Percentiles rank a stretch among this genome's conserved stretches.
These are phyloP conservation scores for Tychaedon coryphoeus DNA, from an alignment of 2,113 vertebrate species.

Conservation along the genomic window DNA sequence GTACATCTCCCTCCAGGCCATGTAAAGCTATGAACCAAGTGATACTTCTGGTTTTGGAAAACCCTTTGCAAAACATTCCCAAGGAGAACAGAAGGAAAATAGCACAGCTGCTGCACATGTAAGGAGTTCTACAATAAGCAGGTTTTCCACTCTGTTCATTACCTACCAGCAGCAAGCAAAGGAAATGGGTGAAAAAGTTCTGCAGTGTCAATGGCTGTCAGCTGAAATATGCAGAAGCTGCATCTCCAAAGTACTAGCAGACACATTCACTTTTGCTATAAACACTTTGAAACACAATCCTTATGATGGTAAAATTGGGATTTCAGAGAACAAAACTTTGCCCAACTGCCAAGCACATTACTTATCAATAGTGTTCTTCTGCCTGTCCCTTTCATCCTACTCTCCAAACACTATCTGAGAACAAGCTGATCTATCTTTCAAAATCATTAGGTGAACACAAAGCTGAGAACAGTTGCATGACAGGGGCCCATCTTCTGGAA, in stretches of 20 bases:
- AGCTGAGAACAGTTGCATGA: neutral
- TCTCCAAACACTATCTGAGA: neutral
- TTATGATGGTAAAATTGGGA: neutral
- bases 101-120: neutral
- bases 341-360: neutral
- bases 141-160: neutral
- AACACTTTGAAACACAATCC: neutral
- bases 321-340: neutral
- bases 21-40: neutral
- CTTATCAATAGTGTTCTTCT: neutral
- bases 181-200: neutral
- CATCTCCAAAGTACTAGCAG: neutral
- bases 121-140: neutral
- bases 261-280: neutral
- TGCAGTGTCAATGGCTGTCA: neutral
- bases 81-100: neutral
- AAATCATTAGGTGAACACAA: neutral
- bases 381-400: neutral
- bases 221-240: neutral
- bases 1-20: neutral
- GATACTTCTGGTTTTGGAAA: neutral
- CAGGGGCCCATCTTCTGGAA: accelerated
- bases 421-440: neutral
- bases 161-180: neutral
- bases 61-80: neutral